Evolutionary conservation across 2,888 invertebrate species (phyloP), one percentile per base, ranked within the genome.

Genomic region (Itoplectis maculator): DNA sequence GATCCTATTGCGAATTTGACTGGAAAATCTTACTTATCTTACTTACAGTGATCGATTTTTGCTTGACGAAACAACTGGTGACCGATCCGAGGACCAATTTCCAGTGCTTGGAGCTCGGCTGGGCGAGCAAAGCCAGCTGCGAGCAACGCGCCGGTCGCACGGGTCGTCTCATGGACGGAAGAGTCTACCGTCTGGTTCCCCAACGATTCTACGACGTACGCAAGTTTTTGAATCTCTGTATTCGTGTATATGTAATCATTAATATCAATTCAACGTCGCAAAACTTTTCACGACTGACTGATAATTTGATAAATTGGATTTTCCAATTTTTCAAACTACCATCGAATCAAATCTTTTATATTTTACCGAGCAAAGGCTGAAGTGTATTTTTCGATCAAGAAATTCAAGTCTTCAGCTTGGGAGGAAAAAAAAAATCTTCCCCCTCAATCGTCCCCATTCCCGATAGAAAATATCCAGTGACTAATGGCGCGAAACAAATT

Each of bases 91-190:
- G 94, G 0, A 97, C 98, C 0, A 97, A 97, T 93, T 97, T 96
- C 91, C 95, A 96, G 20, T 95, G 96, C 61, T 94, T 99, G 59
- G 95, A 96, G 88, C 90, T 98, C 85, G 94, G 95, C 79, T 99
- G 99, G 99, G 97, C 98, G 0, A 96, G 98, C 0, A 96, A 97
- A 90, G 95, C 96, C 0, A 98, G 97, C 93, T 98, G 98, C 89
- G 95, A 95, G 37, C 99, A 99, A 93, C 95, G 99, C 74, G 95
- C 96, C 59, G 99, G 99, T 0, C 95, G 99, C 82, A 97, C 97
- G 73, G 99, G 99, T 0, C 95, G 99, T 86, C 96, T 98, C 7
- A 94, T 96, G 75, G 95, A 96, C 88, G 98, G 97, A 0, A 94
- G 97, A 87, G 97, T 98, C 4, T 99, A 98, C 92, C 94, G 98